phyloP scores from a whole-genome alignment of 2,888 invertebrate species.

The Drosophila anomalata region DNA sequence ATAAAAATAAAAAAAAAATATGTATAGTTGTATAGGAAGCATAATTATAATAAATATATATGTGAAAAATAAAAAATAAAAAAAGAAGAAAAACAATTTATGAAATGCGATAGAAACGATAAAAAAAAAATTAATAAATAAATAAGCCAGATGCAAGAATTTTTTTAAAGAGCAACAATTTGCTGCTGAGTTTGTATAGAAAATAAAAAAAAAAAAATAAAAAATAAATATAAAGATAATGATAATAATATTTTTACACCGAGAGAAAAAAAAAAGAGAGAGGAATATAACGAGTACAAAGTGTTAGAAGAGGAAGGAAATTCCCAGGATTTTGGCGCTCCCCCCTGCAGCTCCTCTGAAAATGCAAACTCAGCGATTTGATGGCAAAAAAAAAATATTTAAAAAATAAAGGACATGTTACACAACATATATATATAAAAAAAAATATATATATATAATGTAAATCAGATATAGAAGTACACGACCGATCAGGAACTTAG shows the following conservation, averaged over 20 bases:
- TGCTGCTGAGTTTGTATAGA: slow-evolving; percentile 71
- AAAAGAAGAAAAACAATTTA: slow-evolving; percentile 6
- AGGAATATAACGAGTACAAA: slow-evolving; percentile 67
- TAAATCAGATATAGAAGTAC: slow-evolving; percentile 7
- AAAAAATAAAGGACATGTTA: slow-evolving; percentile 9
- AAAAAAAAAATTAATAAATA: slow-evolving; percentile 18
- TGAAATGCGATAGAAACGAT: slow-evolving; percentile 18
- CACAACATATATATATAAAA: slow-evolving; percentile 2
- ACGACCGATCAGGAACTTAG: slow-evolving; percentile 69
- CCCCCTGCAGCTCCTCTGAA: slow-evolving; percentile 41
- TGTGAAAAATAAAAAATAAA: slow-evolving; percentile 34
- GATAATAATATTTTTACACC: slow-evolving; percentile 73
- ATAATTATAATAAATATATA: slow-evolving; percentile 40
- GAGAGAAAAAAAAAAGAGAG: slow-evolving; percentile 21
- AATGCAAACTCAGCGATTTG: slow-evolving; percentile 57
- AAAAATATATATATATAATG: slow-evolving; percentile 17
- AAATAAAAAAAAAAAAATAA: slow-evolving; percentile 17
- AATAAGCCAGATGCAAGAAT: slow-evolving; percentile 31
- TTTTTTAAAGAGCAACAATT: slow-evolving; percentile 43
- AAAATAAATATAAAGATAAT: slow-evolving; percentile 36
- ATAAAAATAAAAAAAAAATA: slow-evolving; percentile 50
- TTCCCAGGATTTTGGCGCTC: slow-evolving; percentile 25
- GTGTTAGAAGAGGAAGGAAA: slow-evolving; percentile 35
- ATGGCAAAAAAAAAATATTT: slow-evolving; percentile 17
- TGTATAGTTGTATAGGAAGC: slow-evolving; percentile 47